A percentile compares a stretch with the other conserved stretches of the same genome.
Evolutionary conservation across 2,797 vertebrate genomes (phyloP).

Genomic region (Acanthornis magna): DNA sequence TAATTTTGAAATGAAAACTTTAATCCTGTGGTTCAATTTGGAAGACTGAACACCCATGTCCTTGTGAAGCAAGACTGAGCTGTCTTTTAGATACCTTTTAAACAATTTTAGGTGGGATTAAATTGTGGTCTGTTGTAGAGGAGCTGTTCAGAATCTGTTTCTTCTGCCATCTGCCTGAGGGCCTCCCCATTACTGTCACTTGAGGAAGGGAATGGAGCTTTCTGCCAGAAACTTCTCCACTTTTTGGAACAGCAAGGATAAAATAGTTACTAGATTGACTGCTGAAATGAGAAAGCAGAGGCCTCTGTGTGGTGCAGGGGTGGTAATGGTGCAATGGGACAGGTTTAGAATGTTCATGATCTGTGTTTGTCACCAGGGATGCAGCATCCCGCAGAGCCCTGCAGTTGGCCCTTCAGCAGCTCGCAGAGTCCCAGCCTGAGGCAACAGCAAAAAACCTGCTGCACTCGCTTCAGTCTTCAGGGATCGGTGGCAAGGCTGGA

Average conservation of each 20-base stretch:
- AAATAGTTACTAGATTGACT: rapidly evolving
- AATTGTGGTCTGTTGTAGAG: neutral
- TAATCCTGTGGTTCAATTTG: neutral
- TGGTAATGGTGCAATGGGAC: neutral
- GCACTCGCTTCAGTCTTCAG: slow-evolving; percentile 87
- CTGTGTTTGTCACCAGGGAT: slow-evolving; percentile 73
- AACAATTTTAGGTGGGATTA: neutral
- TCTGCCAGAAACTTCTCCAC: neutral
- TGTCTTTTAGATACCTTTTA: neutral
- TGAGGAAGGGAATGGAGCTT: neutral
- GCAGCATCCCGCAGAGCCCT: slow-evolving; percentile 90
- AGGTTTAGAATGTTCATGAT: neutral
- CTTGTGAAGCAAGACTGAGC: neutral
- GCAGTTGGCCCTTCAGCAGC: slow-evolving; percentile 84
- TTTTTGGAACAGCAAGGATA: neutral
- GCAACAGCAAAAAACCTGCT: slow-evolving; percentile 86
- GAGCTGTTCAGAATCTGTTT: neutral
- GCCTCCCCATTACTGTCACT: neutral
- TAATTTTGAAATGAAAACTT: neutral
- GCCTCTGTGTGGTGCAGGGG: neutral
- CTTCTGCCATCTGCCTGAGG: neutral
- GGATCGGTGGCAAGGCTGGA: slow-evolving; percentile 82
- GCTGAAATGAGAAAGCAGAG: neutral
- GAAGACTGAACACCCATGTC: neutral
- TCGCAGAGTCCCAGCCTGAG: slow-evolving; percentile 88